Conservation (phyloP, 2,113 vertebrate genomes). For the Penelope pileata region DNA sequence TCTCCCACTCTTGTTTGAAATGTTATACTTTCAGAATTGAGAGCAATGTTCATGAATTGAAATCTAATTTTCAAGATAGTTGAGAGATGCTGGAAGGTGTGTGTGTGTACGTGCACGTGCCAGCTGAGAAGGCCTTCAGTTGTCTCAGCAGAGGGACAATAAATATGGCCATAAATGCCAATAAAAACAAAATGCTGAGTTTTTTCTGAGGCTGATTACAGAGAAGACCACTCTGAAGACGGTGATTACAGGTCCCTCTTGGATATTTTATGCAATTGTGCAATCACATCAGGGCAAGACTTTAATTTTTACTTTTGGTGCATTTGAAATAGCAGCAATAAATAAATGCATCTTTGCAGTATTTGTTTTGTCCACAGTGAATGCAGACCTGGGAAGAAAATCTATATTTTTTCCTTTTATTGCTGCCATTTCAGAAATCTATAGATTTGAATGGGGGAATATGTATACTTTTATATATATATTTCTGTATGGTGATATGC, state of each 20-base stretch:
- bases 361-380: constrained; percentile 39
- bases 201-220: constrained; percentile 3
- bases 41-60: constrained; percentile 43
- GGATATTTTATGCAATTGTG: constrained; percentile 21
- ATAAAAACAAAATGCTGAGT: not conserved
- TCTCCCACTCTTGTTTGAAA: not conserved
- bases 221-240: not conserved
- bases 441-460: constrained; percentile 14
- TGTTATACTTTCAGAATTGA: constrained; percentile 1
- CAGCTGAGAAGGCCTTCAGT: not conserved
- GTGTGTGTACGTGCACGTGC: accelerated
- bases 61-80: no score
- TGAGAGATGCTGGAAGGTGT: not conserved
- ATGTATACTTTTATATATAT: not conserved
- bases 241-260: not conserved
- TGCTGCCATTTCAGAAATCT: constrained; percentile 25
- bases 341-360: not conserved
- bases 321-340: not conserved
- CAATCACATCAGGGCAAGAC: not conserved
- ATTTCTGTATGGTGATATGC: constrained; percentile 7
- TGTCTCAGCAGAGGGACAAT: constrained; percentile 15
- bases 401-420: constrained; percentile 1
- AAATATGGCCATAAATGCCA: constrained; percentile 25
- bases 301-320: not conserved
- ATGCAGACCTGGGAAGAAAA: not conserved